A percentile compares a stretch with the other conserved stretches of the same genome.
Evolutionary conservation across 30 jellyfish, hydroid and myxozoan species (phyloP).

Genomic region (Mastigias papua): DNA sequence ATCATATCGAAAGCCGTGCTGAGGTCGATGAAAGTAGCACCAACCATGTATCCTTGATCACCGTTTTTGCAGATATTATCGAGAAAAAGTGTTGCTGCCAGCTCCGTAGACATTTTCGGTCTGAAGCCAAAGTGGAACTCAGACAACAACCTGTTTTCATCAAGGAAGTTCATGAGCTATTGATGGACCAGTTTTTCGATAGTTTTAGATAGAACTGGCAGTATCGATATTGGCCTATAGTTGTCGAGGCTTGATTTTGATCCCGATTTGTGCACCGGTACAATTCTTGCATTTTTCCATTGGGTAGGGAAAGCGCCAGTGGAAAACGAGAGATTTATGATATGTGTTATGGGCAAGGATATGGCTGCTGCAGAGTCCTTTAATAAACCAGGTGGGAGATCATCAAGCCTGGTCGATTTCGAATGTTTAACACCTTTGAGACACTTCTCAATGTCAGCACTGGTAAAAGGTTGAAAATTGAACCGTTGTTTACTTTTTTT

Average conservation of each 20-base stretch:
- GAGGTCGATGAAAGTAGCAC: slow-evolving; percentile 69
- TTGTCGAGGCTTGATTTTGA: slow-evolving; percentile 42
- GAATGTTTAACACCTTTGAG: slow-evolving; percentile 25
- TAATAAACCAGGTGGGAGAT: slow-evolving; percentile 51
- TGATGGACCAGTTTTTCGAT: slow-evolving; percentile 60
- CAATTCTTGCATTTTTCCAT: slow-evolving; percentile 68
- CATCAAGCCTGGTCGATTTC: slow-evolving; percentile 63
- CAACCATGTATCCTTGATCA: slow-evolving; percentile 65
- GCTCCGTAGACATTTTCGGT: slow-evolving; percentile 61
- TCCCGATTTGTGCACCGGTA: slow-evolving; percentile 70
- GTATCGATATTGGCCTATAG: slow-evolving; percentile 47
- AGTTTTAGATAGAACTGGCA: slow-evolving; percentile 42
- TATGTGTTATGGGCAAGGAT: slow-evolving; percentile 65
- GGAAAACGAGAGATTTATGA: slow-evolving; percentile 56
- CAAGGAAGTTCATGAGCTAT: slow-evolving; percentile 58
- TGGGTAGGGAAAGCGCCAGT: slow-evolving; percentile 40
- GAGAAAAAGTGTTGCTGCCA: slow-evolving; percentile 66
- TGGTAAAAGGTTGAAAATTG: slow-evolving; percentile 49
- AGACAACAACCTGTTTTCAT: slow-evolving; percentile 54
- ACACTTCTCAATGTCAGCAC: slow-evolving; percentile 34
- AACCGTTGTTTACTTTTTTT: slow-evolving; percentile 41
- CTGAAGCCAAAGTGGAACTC: slow-evolving; percentile 70
- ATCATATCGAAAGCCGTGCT: slow-evolving; percentile 66
- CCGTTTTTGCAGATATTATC: slow-evolving; percentile 51
- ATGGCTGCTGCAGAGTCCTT: slow-evolving; percentile 40